Conservation (phyloP, 2,113 vertebrate genomes). For the Colossoma macropomum region DNA sequence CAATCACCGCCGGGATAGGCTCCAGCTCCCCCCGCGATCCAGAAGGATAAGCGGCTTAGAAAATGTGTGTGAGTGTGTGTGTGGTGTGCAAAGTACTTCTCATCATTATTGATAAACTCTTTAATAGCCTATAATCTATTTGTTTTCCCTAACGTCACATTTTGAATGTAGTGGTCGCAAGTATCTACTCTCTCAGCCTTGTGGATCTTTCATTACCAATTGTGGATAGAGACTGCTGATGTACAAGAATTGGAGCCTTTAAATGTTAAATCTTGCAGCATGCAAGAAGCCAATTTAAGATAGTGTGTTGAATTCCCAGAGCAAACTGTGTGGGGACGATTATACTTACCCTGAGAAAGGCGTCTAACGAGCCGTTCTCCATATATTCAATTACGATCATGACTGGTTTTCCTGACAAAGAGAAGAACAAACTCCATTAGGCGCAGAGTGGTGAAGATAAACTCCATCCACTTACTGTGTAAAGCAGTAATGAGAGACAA, state of each 20-base stretch:
- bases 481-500: conserved; percentile 46
- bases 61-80: too few species aligned
- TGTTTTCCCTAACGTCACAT: too few species aligned
- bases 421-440: conserved; percentile 62
- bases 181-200: not conserved
- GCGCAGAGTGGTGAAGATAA: conserved; percentile 42
- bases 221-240: not conserved
- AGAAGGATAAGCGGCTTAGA: too few species aligned
- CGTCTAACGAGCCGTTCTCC: conserved; percentile 97
- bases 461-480: conserved; percentile 1
- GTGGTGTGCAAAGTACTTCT: too few species aligned
- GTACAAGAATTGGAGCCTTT: not conserved
- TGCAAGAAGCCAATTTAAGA: conserved; percentile 32
- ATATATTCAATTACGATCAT: conserved; percentile 99
- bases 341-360: conserved; percentile 93
- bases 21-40: too few species aligned
- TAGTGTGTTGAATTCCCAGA: conserved; percentile 39
- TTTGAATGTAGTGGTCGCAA: too few species aligned
- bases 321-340: conserved; percentile 35
- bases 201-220: not conserved
- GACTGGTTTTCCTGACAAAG: conserved; percentile 90
- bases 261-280: conserved; percentile 8
- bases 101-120: too few species aligned
- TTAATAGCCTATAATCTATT: too few species aligned
- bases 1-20: too few species aligned